These are phyloP conservation scores for Novumbra hubbsi DNA, from an alignment of 2,797 vertebrate genomes.

Conservation along the genomic window DNA sequence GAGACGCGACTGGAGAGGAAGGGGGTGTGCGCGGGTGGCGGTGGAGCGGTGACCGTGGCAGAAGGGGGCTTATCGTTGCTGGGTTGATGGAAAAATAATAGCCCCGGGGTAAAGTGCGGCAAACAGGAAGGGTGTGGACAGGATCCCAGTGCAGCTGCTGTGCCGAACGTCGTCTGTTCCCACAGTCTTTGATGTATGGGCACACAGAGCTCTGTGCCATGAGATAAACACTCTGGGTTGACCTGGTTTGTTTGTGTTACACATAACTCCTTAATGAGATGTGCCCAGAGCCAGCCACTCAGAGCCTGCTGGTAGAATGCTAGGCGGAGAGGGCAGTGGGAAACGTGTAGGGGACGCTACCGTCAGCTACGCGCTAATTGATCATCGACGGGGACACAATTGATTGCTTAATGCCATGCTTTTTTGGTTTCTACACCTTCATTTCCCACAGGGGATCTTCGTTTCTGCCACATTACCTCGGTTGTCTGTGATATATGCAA, in stretches of 20 bases:
- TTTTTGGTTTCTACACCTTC: constrained; percentile 14
- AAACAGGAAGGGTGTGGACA: constrained; percentile 88
- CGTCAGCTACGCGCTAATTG: constrained; percentile 30
- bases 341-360: constrained; percentile 32
- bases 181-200: constrained; percentile 79
- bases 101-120: constrained; percentile 69
- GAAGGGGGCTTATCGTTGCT: constrained; percentile 53
- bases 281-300: constrained; percentile 39
- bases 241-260: constrained; percentile 72
- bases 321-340: constrained; percentile 28
- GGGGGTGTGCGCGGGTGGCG: constrained; percentile 41
- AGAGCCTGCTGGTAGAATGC: constrained; percentile 47
- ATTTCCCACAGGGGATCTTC: constrained; percentile 3
- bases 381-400: constrained; percentile 27
- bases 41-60: constrained; percentile 8
- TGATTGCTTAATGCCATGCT: constrained; percentile 17
- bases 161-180: constrained; percentile 76
- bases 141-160: constrained; percentile 78
- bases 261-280: constrained; percentile 61
- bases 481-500: neutral
- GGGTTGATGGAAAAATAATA: constrained; percentile 74
- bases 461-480: neutral
- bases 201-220: constrained; percentile 68
- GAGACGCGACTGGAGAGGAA: constrained; percentile 36
- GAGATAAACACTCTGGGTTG: constrained; percentile 75